Base-by-base conservation (phyloP, 37 sponge, comb jelly and placozoan genomes). In the Eunapius fragilis region DNA sequence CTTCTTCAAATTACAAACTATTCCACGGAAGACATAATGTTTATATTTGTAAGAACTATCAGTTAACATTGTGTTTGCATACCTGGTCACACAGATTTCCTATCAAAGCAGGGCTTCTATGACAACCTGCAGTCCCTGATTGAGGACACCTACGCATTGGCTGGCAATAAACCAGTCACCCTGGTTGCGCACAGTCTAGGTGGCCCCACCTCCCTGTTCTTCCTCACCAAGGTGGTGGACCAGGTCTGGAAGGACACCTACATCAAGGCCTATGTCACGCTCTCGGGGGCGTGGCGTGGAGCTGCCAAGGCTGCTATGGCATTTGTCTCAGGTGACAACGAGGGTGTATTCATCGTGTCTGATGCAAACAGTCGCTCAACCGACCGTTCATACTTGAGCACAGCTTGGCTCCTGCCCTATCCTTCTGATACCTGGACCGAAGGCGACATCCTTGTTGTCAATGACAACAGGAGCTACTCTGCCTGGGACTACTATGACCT, bases 161-260 rank as follows among this genome's bases (percentile, higher is more conserved):
- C 89, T 68, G 77, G 74, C n/a, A 91, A 95, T 73, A 89, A 77
- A 34, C 72, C 41, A 36, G 93, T 99, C n/a, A 87, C 93, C 12
- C 67, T 97, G 13, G 79, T 99, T 24, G 84, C 86, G 37, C 97
- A 99, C 85, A 97, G 97, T 77, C 85, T 97, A 85, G 99, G 99
- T 0, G 84, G 92, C 23, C 93, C 91, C 49, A 75, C 84, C 27
- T 58, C 85, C 6, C 92, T 98, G 28, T 94, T 93, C 89, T 96
- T 98, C 88, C 87, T 98, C 35, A 92, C 86, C 17, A 77, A 94
- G 78, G 72, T 92, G 13, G 91, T 92, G 10, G 80, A 72, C 33
- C 91, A 93, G 69, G 71, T 47, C 4, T 99, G 99, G 99, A 99
- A 99, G 81, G 94, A 94, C 28, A 94, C 85, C 74, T 92, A 90